These are phyloP conservation scores for Amphiprion clarkii DNA, from an alignment of 2,797 vertebrate genomes.

Conservation along the genomic window DNA sequence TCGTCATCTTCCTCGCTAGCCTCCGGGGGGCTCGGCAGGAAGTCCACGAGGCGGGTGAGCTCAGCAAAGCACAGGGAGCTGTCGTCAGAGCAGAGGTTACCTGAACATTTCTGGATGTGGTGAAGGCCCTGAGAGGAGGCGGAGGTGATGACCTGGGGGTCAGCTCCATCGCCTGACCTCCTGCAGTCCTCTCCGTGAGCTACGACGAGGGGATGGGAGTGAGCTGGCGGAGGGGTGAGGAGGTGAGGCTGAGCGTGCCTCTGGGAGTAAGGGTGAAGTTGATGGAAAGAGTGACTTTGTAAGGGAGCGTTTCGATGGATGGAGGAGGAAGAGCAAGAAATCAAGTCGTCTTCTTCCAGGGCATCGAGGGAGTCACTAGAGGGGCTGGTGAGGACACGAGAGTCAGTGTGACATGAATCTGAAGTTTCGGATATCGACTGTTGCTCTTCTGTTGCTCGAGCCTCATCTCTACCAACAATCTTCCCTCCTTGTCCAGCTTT, in stretches of 20 bases:
- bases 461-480: constrained; percentile 44
- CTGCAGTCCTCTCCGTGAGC: constrained; percentile 13
- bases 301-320: constrained; percentile 49
- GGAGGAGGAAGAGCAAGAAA: constrained; percentile 87
- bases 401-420: constrained; percentile 89
- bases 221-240: constrained; percentile 69
- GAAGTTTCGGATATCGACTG: constrained; percentile 88
- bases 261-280: constrained; percentile 54
- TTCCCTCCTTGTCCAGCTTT: constrained; percentile 9
- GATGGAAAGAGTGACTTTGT: constrained; percentile 53
- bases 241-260: constrained; percentile 56
- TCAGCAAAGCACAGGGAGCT: constrained; percentile 86
- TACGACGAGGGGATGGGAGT: constrained; percentile 70
- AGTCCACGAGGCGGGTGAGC: constrained; percentile 80
- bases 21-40: constrained; percentile 79
- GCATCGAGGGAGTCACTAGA: constrained; percentile 95
- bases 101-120: constrained; percentile 7
- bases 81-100: constrained; percentile 56
- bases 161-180: constrained; percentile 58
- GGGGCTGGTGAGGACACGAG: constrained; percentile 86
- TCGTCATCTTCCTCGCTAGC: constrained; percentile 82
- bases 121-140: constrained; percentile 10
- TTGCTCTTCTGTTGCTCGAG: constrained; percentile 65
- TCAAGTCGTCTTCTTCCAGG: constrained; percentile 92
- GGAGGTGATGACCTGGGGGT: constrained; percentile 53